These are phyloP conservation scores for Pomatostomus ruficeps DNA, from an alignment of 2,113 vertebrate genomes.

Conservation along the genomic window DNA sequence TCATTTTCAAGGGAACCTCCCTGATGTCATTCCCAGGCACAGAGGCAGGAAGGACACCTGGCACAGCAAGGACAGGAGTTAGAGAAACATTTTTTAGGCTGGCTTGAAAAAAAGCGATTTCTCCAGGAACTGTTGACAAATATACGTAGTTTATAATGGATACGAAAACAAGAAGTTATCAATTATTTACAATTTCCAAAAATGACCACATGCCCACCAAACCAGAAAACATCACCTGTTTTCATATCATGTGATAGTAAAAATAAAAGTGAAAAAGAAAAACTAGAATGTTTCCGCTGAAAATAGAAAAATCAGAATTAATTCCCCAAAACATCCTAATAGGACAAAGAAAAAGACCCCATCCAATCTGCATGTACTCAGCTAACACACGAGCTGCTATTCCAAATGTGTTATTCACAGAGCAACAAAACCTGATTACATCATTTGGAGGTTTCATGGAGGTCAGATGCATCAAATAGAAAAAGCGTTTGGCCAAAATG, in stretches of 20 bases:
- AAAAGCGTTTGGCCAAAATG: neutral
- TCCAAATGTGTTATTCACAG: neutral
- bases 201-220: neutral
- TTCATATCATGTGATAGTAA: neutral
- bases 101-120: neutral
- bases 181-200: neutral
- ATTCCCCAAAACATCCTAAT: neutral
- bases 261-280: neutral
- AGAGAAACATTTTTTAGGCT: neutral
- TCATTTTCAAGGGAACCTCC: neutral
- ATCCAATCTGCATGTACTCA: neutral
- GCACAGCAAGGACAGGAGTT: neutral
- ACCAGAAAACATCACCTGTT: neutral
- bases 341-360: neutral
- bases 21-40: neutral
- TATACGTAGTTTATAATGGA: neutral
- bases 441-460: neutral
- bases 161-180: neutral
- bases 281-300: neutral
- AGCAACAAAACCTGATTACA: neutral
- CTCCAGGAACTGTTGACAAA: neutral
- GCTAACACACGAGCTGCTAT: neutral
- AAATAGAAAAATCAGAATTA: neutral
- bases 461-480: conserved; percentile 9
- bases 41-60: neutral